A percentile compares a stretch with the other conserved stretches of the same genome.
phyloP scores from a whole-genome alignment of 2,797 vertebrate species.

The Pseudochaenichthys georgianus region DNA sequence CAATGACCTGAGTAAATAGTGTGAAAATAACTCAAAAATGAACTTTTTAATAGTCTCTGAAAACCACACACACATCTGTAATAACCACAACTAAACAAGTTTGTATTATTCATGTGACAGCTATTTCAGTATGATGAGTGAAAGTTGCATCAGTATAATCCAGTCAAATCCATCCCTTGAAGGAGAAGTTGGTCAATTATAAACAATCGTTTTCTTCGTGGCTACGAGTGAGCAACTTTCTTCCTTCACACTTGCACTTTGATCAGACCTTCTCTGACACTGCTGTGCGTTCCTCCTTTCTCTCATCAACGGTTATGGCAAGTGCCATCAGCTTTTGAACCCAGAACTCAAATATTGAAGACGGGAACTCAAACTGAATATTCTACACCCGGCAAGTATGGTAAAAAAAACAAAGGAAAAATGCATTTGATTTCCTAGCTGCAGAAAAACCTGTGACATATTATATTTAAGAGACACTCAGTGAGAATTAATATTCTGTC shows the following conservation, averaged over 20 bases:
- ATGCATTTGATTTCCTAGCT: neutral
- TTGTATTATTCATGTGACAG: neutral
- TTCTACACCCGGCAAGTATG: neutral
- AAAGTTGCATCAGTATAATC: neutral
- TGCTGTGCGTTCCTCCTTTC: neutral
- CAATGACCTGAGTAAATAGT: no score
- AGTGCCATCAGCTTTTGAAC: constrained; percentile 13
- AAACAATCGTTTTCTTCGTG: no score
- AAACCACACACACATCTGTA: neutral
- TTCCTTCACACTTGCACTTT: neutral
- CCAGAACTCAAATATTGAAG: neutral
- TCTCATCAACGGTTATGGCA: neutral
- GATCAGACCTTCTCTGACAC: neutral
- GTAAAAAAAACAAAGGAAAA: neutral
- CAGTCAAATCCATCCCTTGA: neutral
- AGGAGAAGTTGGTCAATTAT: no score
- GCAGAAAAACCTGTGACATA: neutral
- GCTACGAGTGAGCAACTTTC: neutral
- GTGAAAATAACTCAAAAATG: neutral
- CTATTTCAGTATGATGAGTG: neutral
- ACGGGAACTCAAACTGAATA: neutral
- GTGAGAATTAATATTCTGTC: neutral
- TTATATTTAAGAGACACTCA: neutral
- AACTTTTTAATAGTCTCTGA: neutral
- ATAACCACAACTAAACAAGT: neutral